Conservation (phyloP, 2,797 vertebrate genomes). For the Spinus pinus region DNA sequence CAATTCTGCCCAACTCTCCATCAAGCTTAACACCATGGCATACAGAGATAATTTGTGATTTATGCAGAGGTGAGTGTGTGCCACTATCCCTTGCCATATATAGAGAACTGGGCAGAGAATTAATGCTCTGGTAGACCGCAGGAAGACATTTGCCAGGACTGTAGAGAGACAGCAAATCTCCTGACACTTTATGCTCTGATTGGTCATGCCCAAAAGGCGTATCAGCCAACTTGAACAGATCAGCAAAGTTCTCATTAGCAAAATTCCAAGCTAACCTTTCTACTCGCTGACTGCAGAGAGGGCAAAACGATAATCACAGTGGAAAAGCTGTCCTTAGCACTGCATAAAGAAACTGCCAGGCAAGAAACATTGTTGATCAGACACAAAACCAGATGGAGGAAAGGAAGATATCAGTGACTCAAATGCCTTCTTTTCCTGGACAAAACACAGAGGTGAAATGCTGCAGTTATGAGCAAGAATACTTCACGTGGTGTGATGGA, state of each 20-base stretch:
- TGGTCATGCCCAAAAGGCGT: conserved; percentile 25
- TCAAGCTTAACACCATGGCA: neutral
- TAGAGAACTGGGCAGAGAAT: neutral
- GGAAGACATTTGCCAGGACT: neutral
- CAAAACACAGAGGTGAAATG: neutral
- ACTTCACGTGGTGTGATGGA: neutral
- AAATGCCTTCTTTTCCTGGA: neutral
- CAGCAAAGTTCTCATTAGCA: conserved; percentile 58
- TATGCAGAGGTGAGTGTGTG: neutral
- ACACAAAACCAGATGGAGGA: neutral
- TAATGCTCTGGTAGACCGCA: neutral
- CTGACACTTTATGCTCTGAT: neutral
- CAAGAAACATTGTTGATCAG: conserved; percentile 2
- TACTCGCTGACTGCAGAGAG: neutral
- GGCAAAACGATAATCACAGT: conserved; percentile 15
- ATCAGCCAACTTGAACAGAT: conserved; percentile 48
- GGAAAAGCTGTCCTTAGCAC: conserved; percentile 21
- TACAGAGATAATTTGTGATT: neutral
- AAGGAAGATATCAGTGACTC: neutral
- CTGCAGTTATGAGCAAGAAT: neutral
- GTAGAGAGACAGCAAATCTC: neutral
- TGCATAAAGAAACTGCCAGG: neutral
- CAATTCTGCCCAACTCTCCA: neutral
- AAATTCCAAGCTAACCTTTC: conserved; percentile 42
- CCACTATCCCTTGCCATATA: neutral